Base-by-base conservation (phyloP, 2,888 invertebrate species). In the Acrobasis consociella region DNA sequence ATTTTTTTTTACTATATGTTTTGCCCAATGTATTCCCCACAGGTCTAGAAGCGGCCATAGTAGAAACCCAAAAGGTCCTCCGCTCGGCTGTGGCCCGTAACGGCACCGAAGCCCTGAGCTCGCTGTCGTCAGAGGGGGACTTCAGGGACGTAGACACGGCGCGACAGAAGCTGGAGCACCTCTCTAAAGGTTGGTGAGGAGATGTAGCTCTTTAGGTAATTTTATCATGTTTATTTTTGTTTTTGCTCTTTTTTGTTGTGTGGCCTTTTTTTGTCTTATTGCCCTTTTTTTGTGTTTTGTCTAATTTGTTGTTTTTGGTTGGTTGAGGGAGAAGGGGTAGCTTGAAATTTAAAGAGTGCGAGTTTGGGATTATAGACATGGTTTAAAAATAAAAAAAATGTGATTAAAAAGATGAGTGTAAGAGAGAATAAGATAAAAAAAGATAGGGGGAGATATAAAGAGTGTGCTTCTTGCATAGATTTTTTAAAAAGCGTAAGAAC, bases 21-120 rank as follows among this genome's bases (percentile, higher is more conserved):
- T n/a, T n/a, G n/a, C n/a, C n/a, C n/a, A n/a, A n/a, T 22, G 2
- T 49, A 0, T 9, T 16, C n/a, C n/a, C 7, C 13, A 2, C 74
- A 90, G 93, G 92, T 62, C 77, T 94, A 3, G 94, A 94, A 77
- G 90, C 93, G 49, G 94, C 94, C 0, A 94, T 94, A 63, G 73
- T 93, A 8, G 93, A 93, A 64, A 94, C 94, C 0, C 94, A 94
- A 73, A 93, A 93, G 71, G 93, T 94, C 13, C 86, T 94, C 5
- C 93, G 93, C 51, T 86, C 90, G 58, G 93, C 93, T 0, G 85
- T 84, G 0, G 52, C 73, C 0, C 73, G 81, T 0, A 62, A 72
- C 0, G 80, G 78, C 50, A 83, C 83, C 64, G 84, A 77, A 31
- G 77, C 76, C 2, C 67, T 65, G n/a, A 84, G 83, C 68, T 78